Evolutionary conservation across 2,797 vertebrate species (phyloP).

Genomic region (Micropoecilia bifurca): DNA sequence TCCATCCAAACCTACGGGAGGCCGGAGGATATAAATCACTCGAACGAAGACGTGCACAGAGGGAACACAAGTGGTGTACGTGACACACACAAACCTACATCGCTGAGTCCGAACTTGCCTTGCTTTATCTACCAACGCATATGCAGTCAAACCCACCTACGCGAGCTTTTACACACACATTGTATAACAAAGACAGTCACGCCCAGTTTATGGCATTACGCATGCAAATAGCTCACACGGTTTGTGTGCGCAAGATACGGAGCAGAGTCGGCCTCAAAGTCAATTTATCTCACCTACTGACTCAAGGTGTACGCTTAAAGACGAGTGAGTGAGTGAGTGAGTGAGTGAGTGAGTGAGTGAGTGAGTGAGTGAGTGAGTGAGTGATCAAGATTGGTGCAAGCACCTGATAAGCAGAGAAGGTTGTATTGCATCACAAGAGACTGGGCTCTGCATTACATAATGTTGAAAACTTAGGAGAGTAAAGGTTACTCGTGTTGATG

Average conservation of each 20-base stretch:
- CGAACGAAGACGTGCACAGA: slow-evolving; percentile 49
- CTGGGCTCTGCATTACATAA: slow-evolving; percentile 54
- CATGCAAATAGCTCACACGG: slow-evolving; percentile 26
- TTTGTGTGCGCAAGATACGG: slow-evolving; percentile 8
- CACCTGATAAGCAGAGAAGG: slow-evolving; percentile 77
- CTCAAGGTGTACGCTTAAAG: slow-evolving; percentile 48
- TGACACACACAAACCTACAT: slow-evolving; percentile 27
- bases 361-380: neutral
- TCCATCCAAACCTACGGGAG: slow-evolving; percentile 68
- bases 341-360: slow-evolving; percentile 3
- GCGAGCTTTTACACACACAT: neutral
- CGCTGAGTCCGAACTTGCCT: slow-evolving; percentile 33
- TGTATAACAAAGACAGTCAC: slow-evolving; percentile 52
- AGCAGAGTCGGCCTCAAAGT: slow-evolving; percentile 35
- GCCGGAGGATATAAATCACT: slow-evolving; percentile 73
- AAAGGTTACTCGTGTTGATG: slow-evolving; percentile 24
- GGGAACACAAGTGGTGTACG: slow-evolving; percentile 45
- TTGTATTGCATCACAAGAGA: slow-evolving; percentile 72
- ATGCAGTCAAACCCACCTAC: slow-evolving; percentile 49
- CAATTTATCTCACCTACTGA: slow-evolving; percentile 51
- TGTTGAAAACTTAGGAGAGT: slow-evolving; percentile 34
- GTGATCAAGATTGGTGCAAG: slow-evolving; percentile 60
- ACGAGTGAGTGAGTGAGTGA: slow-evolving; percentile 22
- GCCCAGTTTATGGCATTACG: slow-evolving; percentile 47
- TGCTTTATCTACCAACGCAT: slow-evolving; percentile 34